Percentiles rank a stretch among this genome's conserved stretches.
Conservation (phyloP, 2,113 vertebrate species). For the Leptocoma aspasia region DNA sequence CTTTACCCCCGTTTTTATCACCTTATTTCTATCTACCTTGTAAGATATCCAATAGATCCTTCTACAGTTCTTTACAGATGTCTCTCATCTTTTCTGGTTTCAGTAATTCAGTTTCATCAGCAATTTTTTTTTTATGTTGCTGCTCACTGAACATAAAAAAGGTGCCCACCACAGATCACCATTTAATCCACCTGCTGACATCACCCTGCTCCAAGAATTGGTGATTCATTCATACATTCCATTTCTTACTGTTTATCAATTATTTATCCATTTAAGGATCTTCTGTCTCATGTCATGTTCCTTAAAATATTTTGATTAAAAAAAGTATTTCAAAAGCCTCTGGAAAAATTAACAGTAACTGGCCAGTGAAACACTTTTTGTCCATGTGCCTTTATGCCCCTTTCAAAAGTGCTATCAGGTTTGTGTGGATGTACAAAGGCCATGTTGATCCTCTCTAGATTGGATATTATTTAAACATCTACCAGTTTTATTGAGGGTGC, state of each 20-base stretch:
- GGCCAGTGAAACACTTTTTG: background rate
- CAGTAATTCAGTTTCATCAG: background rate
- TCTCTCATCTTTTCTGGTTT: background rate
- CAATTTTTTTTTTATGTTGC: background rate
- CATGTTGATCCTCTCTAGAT: fast-evolving
- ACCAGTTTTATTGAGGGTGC: background rate
- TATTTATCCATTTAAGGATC: background rate
- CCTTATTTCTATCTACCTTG: background rate
- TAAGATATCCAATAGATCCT: background rate
- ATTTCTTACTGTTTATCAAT: background rate
- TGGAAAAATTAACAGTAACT: background rate
- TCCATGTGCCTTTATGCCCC: background rate
- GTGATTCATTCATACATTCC: background rate
- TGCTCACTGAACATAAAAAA: background rate
- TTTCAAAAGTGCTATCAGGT: background rate
- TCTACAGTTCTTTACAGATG: background rate
- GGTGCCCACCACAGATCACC: background rate
- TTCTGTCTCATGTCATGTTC: background rate
- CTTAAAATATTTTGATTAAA: background rate
- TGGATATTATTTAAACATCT: background rate
- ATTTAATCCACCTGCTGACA: background rate
- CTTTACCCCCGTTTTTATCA: background rate
- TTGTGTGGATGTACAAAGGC: background rate
- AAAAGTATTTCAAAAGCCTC: background rate
- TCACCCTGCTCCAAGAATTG: background rate